Evolutionary conservation across 1,140 invertebrate genomes (phyloP), one percentile per base, ranked within the genome.

Genomic region (Pachypeltis micranthus): DNA sequence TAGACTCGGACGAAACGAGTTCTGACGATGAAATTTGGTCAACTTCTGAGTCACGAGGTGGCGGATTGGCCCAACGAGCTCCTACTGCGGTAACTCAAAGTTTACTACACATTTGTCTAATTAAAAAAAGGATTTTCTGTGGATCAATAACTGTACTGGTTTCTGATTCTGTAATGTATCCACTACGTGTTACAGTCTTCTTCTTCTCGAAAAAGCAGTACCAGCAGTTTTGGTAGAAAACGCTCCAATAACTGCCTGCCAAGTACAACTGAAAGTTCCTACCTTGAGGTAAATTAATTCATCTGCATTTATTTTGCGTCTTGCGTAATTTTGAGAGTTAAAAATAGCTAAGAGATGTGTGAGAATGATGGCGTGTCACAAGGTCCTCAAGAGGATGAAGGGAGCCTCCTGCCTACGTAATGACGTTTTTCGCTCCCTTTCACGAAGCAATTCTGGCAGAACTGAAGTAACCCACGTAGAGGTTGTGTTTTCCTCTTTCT

Each of bases 1-100:
- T 83, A 12, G 82, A 79, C 55, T 78, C 79, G 12, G 80, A 82
- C 51, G 78, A 79, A 0, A 79, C 78, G n/a, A 78, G 77, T 57
- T 78, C 78, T 28, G 81, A 83, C 21, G 81, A 83, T 25, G 78
- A 79, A 26, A 73, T 74, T 24, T 76, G 71, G 70, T 29, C 59
- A 10, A 65, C 59, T 7, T 39, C 66, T 16, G 61, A 67, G 59
- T 64, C 62, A 44, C 56, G 16, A 55, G 29, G 10, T 39, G 64
- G 19, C 31, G 60, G 31, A 27, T 58, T n/a, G 58, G 62, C 31
- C 16, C 61, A 57, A 27, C 58, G 64, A 24, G 12, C 27, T 34
- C 25, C 23, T 55, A 51, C 47, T 3, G 47, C 12, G 47, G 47
- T 51, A 21, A n/a, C n/a, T n/a, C n/a, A 16, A 47, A 44, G 58